These are phyloP conservation scores for Guaruba guarouba DNA, from an alignment of 2,113 vertebrate species.

Conservation along the genomic window DNA sequence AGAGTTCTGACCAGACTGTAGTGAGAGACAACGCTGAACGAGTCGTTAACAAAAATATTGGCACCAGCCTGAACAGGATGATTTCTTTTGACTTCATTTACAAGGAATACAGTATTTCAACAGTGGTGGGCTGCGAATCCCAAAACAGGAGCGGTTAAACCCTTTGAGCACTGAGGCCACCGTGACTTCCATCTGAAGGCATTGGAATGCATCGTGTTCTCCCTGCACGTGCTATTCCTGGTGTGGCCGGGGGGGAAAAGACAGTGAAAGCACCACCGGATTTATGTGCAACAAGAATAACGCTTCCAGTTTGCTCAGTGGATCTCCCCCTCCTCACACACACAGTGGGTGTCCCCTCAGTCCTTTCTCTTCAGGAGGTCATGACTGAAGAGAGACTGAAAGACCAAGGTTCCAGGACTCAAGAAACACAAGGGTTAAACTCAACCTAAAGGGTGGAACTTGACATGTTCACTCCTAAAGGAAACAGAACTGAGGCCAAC, in stretches of 20 bases:
- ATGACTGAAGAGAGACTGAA: not conserved
- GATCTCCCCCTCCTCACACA: not conserved
- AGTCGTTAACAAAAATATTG: conserved; percentile 84
- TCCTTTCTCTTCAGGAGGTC: not conserved
- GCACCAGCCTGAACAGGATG: conserved; percentile 78
- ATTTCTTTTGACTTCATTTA: conserved; percentile 73
- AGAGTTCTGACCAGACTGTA: conserved; percentile 77
- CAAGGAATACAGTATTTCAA: conserved; percentile 79
- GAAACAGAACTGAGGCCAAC: not conserved
- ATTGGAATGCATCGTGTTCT: conserved; percentile 33
- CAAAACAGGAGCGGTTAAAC: conserved; percentile 72
- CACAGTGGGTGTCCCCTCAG: not conserved
- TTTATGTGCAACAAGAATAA: conserved; percentile 62
- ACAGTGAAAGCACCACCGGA: conserved; percentile 48
- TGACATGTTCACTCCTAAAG: not conserved
- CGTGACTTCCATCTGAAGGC: conserved; percentile 44
- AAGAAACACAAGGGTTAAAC: not conserved
- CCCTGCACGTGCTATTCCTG: not conserved
- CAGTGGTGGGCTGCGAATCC: conserved; percentile 73
- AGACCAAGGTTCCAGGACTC: not conserved
- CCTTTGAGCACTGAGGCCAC: conserved; percentile 68
- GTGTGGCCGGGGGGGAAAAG: not conserved
- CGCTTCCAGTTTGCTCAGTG: conserved; percentile 65
- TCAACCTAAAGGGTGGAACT: not conserved
- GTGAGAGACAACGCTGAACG: conserved; percentile 84